These are phyloP conservation scores for Oncorhynchus masou DNA, from an alignment of 2,113 vertebrate species.

Conservation along the genomic window DNA sequence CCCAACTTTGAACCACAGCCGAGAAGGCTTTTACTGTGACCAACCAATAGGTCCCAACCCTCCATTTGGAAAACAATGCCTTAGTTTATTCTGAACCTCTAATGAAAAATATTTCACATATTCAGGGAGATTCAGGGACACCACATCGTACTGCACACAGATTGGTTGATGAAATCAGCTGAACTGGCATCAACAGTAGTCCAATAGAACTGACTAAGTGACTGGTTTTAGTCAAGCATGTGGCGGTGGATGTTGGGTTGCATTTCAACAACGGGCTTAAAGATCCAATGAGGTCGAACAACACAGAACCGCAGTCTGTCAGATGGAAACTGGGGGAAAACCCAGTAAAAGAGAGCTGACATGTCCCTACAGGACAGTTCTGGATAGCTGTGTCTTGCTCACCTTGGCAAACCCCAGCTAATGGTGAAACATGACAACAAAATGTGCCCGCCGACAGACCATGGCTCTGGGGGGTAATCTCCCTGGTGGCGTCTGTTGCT, in stretches of 20 bases:
- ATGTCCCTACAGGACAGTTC: not conserved
- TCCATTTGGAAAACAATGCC: too few species aligned
- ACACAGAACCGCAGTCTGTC: not conserved
- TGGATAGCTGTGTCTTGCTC: not conserved
- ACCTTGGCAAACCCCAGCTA: not conserved
- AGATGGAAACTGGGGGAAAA: not conserved
- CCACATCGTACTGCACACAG: not conserved
- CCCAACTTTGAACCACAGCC: too few species aligned
- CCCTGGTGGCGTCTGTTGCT: slow-evolving; percentile 12
- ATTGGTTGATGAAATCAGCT: not conserved
- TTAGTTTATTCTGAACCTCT: too few species aligned
- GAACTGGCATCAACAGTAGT: not conserved
- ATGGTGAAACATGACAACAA: not conserved
- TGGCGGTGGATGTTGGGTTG: not conserved
- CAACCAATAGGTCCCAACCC: too few species aligned
- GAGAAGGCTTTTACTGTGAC: too few species aligned
- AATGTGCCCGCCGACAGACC: slow-evolving; percentile 11
- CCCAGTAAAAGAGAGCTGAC: not conserved
- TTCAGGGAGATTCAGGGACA: too few species aligned
- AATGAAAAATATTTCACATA: too few species aligned
- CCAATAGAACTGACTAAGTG: not conserved
- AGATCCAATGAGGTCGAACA: not conserved
- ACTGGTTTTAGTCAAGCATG: not conserved
- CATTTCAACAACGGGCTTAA: not conserved
- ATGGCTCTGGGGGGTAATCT: slow-evolving; percentile 34